Conservation (phyloP, 92 coral and sea anemone species). For the Palythoa grandiflora region DNA sequence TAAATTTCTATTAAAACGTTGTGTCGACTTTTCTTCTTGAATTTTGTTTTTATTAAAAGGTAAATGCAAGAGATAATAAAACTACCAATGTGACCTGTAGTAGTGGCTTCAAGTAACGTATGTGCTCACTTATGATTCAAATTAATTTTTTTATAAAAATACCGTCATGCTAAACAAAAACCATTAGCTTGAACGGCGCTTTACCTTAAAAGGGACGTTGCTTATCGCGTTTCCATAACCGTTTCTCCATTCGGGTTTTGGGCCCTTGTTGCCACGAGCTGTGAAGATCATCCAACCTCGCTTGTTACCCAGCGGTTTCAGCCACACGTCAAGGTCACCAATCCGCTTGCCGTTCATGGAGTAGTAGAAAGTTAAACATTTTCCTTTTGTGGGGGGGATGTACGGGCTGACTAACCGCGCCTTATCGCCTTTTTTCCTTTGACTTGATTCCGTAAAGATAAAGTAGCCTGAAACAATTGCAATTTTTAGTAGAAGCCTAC, state of each 20-base stretch:
- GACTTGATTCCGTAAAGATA: constrained; percentile 52
- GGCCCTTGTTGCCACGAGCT: constrained; percentile 51
- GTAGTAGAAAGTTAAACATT: constrained; percentile 61
- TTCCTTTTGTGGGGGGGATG: constrained; percentile 26
- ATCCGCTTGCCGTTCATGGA: constrained; percentile 57
- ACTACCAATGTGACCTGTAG: too few relatives aligned
- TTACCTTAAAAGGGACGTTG: constrained; percentile 46
- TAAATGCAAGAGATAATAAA: too few relatives aligned
- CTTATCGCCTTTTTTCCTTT: constrained; percentile 42
- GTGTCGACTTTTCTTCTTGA: too few relatives aligned
- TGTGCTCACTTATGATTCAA: too few relatives aligned
- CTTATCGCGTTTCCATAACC: constrained; percentile 45
- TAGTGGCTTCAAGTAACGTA: too few relatives aligned
- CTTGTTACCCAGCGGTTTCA: constrained; percentile 17
- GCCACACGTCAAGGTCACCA: constrained; percentile 47
- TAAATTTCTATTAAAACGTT: too few relatives aligned
- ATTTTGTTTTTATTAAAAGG: too few relatives aligned
- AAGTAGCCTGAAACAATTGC: constrained; percentile 31
- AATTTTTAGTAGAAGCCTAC: background rate
- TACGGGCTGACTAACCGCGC: constrained; percentile 49
- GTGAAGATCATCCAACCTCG: constrained; percentile 32
- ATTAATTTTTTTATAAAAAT: too few relatives aligned
- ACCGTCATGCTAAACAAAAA: too few relatives aligned
- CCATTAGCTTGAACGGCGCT: too few relatives aligned
- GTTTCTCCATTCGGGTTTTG: constrained; percentile 45